Evolutionary conservation across 2,888 invertebrate genomes (phyloP), one percentile per base, ranked within the genome.

Genomic region (Aquatica leii): DNA sequence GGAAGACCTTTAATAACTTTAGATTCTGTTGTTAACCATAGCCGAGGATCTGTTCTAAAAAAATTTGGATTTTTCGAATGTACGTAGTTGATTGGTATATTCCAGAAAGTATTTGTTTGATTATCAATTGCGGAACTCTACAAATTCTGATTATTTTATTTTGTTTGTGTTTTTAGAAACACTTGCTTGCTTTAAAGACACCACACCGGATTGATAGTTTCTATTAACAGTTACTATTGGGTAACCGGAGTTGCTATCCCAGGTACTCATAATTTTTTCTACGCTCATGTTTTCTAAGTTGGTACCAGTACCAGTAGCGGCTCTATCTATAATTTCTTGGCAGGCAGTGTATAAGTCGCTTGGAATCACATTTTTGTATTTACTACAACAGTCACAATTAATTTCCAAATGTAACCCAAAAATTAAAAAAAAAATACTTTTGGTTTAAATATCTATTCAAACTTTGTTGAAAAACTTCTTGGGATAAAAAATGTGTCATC

Each of bases 301-400:
- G 12, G 18, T 24, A 1, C 21, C 17, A 18, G 20, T 37, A 9
- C 21, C 14, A 11, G n/a, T n/a, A n/a, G n/a, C n/a, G n/a, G n/a
- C n/a, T n/a, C n/a, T n/a, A n/a, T 17, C 49, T 8, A 60, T 24
- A 21, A 46, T 61, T 3, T 46, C 21, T 52, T 80, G 74, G 2
- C 81, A 1, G 6, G 69, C 73, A 4, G 15, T 4, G 75, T 78
- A 81, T 1, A 82, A 67, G 62, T 78, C 63, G 14, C 72, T 68
- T 0, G 80, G 80, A 8, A 40, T 58, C 0, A 74, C 76, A 1
- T 70, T 60, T 1, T 66, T 48, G 21, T 66, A 74, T 55, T 66
- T 12, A 21, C 73, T 73, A 15, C 15, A 21, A 37, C 34, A 57
- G 12, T 11, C n/a, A n/a, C n/a, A n/a, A 14, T 35, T 34, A 14